Evolutionary conservation across 64 coral and sea anemone species (phyloP).

Genomic region (Hydrozoanthus tunicans): DNA sequence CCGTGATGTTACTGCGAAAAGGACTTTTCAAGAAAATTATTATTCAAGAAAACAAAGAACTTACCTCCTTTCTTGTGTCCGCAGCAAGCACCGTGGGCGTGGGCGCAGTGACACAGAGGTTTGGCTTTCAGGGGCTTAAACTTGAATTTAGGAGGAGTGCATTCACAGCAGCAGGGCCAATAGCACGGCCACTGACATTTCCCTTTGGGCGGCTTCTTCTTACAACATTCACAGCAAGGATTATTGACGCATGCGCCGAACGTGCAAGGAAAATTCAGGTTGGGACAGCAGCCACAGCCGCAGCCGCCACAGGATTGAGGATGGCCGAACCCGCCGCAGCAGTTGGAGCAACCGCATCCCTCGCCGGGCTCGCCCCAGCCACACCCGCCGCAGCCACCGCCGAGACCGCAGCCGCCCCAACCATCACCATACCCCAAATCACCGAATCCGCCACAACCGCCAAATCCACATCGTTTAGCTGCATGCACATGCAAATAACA

Average conservation of each 20-base stretch:
- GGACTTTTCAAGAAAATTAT: not conserved
- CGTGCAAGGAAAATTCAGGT: conserved; percentile 55
- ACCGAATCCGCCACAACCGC: not conserved
- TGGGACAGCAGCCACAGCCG: conserved; percentile 41
- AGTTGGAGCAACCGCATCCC: conserved; percentile 49
- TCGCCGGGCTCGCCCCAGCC: conserved; percentile 24
- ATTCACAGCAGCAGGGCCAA: conserved; percentile 43
- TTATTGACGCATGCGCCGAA: conserved; percentile 61
- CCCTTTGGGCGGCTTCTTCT: conserved; percentile 50
- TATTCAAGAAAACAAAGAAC: not conserved
- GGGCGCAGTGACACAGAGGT: conserved; percentile 40
- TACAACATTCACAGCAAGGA: conserved; percentile 48
- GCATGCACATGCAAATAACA: conserved; percentile 65
- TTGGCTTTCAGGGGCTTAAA: conserved; percentile 37
- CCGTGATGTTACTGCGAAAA: not conserved
- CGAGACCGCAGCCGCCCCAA: conserved; percentile 22
- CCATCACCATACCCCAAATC: not conserved
- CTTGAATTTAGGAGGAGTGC: conserved; percentile 50
- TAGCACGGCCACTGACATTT: conserved; percentile 57
- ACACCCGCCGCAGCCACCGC: conserved; percentile 25
- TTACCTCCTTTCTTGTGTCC: conserved; percentile 46
- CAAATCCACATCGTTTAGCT: conserved; percentile 66
- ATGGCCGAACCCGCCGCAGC: conserved; percentile 44
- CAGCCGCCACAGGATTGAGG: conserved; percentile 46
- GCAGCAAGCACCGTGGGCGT: conserved; percentile 4